phyloP scores from a whole-genome alignment of 2,888 invertebrate species.

The Amiota mariae region DNA sequence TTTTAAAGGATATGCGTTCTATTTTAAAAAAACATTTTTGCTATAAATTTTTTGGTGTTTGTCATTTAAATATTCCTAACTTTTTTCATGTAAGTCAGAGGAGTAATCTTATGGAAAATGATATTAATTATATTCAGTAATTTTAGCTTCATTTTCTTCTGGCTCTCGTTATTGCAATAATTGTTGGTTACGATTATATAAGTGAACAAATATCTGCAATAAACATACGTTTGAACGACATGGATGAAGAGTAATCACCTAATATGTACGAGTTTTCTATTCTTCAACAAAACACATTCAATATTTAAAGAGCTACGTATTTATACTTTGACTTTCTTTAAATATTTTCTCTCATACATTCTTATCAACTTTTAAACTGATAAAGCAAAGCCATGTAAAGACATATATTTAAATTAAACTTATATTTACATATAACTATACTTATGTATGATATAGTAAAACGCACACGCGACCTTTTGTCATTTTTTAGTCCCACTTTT shows the following conservation, averaged over 20 bases:
- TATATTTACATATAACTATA: neutral
- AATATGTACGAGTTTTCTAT: too few species aligned
- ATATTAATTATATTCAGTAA: neutral
- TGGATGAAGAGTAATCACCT: slow-evolving; percentile 28
- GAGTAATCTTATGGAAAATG: neutral
- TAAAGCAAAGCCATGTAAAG: too few species aligned
- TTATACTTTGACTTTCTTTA: too few species aligned
- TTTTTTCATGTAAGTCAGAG: slow-evolving; percentile 45
- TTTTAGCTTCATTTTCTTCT: slow-evolving; percentile 50
- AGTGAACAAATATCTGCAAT: slow-evolving; percentile 46
- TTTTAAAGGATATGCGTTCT: slow-evolving; percentile 40
- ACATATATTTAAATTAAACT: neutral
- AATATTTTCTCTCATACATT: too few species aligned
- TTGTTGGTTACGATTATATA: slow-evolving; percentile 48
- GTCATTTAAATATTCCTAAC: slow-evolving; percentile 43
- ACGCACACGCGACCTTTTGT: neutral
- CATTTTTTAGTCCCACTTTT: neutral
- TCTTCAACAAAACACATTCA: neutral
- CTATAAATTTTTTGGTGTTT: slow-evolving; percentile 44
- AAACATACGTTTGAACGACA: slow-evolving; percentile 33
- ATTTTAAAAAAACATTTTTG: slow-evolving; percentile 36
- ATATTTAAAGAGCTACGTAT: neutral
- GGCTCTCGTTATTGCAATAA: slow-evolving; percentile 44
- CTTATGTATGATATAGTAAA: neutral
- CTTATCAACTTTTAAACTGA: too few species aligned